Evolutionary conservation across 1,140 invertebrate genomes (phyloP).

Genomic region (Cecropterus lyciades): DNA sequence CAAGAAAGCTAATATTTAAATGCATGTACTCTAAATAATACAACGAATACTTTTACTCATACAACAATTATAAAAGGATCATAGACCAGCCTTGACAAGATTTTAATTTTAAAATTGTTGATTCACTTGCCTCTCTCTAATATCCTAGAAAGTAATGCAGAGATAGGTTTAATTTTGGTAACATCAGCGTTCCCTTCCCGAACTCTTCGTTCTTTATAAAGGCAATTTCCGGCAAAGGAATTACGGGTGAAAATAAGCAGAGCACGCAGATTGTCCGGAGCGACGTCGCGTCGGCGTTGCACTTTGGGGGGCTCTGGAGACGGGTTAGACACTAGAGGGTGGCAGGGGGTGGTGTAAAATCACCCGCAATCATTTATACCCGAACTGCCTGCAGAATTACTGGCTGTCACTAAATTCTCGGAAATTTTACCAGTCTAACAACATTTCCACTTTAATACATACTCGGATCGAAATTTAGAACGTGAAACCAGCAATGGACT

Average conservation of each 20-base stretch:
- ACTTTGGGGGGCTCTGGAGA: slow-evolving; percentile 61
- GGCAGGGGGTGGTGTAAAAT: slow-evolving; percentile 74
- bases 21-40: too few species aligned
- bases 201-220: slow-evolving; percentile 72
- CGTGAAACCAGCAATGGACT: slow-evolving; percentile 40
- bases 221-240: slow-evolving; percentile 80
- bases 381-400: slow-evolving; percentile 81
- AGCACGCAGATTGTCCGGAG: slow-evolving; percentile 82
- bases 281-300: slow-evolving; percentile 73
- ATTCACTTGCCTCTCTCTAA: slow-evolving; percentile 1
- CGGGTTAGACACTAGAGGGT: slow-evolving; percentile 60
- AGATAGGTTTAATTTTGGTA: slow-evolving; percentile 47
- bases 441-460: slow-evolving; percentile 33
- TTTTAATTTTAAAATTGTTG: background rate
- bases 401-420: slow-evolving; percentile 72
- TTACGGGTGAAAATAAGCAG: slow-evolving; percentile 82
- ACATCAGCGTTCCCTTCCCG: slow-evolving; percentile 44
- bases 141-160: slow-evolving; percentile 24
- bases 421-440: slow-evolving; percentile 37
- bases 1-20: too few species aligned
- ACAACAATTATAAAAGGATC: too few species aligned
- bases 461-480: background rate
- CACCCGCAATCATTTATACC: slow-evolving; percentile 83
- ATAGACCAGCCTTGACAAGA: background rate
- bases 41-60: too few species aligned